phyloP scores from a whole-genome alignment of 2,113 vertebrate genomes.

The Pseudorhombus dupliciocellatus region DNA sequence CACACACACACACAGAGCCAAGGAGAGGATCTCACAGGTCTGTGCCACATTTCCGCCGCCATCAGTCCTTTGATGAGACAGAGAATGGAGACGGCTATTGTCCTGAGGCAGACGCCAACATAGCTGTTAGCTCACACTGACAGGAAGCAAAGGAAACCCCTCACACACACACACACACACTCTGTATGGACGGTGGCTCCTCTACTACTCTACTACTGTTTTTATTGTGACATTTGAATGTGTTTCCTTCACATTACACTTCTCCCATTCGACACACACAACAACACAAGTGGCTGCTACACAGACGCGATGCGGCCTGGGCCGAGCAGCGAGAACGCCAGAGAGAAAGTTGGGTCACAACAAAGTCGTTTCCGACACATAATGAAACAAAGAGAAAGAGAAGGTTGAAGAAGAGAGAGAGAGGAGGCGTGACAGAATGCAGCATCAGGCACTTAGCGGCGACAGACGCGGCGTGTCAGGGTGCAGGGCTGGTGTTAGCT shows the following conservation, averaged over 20 bases:
- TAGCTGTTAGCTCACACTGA: conserved; percentile 20
- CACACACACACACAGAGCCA: conserved; percentile 18
- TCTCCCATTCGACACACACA: no score
- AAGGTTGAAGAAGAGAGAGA: conserved; percentile 35
- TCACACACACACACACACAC: conserved; percentile 10
- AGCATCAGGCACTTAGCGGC: conserved; percentile 25
- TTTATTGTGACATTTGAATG: no score
- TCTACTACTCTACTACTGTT: no score
- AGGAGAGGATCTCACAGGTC: conserved; percentile 59
- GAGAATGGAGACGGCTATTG: conserved; percentile 18
- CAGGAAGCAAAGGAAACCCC: conserved; percentile 25
- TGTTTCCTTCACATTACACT: no score
- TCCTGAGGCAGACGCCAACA: conserved; percentile 32
- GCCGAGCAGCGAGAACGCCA: not conserved
- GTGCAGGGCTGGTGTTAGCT: conserved; percentile 35
- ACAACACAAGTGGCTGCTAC: no score
- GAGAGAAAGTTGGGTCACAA: conserved; percentile 5
- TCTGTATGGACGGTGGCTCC: no score
- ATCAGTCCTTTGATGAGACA: conserved; percentile 50
- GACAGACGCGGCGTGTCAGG: conserved; percentile 28
- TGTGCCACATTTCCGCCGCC: conserved; percentile 41
- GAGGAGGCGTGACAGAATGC: conserved; percentile 57
- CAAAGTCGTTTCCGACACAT: conserved; percentile 6
- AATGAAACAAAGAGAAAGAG: conserved; percentile 28
- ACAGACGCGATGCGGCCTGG: no score